Conservation (phyloP, 2,113 vertebrate species). For the Phocoena sinus region DNA sequence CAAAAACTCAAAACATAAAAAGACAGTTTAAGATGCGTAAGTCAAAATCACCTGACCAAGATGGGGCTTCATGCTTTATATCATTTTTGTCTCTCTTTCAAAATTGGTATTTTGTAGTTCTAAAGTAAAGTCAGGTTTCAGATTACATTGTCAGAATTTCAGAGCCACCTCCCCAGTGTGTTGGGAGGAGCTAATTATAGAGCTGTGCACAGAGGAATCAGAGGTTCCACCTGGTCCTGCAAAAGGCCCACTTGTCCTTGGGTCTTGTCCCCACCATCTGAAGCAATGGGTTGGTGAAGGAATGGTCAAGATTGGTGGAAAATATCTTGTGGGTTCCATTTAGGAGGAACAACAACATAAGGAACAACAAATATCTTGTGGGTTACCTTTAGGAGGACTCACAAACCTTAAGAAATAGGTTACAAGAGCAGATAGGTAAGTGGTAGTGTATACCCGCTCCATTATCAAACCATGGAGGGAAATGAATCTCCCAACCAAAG, state of each 20-base stretch:
- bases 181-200: not conserved
- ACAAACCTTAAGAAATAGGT: not conserved
- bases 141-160: not conserved
- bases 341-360: not conserved
- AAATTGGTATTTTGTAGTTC: not conserved
- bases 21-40: not conserved
- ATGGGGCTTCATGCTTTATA: not conserved
- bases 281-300: not conserved
- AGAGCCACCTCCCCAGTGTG: not conserved
- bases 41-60: not conserved
- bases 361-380: not conserved
- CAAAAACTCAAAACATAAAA: not conserved
- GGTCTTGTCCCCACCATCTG: not conserved
- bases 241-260: not conserved
- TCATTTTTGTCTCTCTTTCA: not conserved
- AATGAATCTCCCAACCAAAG: not conserved
- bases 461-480: not conserved
- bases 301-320: not conserved
- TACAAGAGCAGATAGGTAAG: not conserved
- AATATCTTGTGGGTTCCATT: not conserved
- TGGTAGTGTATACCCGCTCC: fast-evolving
- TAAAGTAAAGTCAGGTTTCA: not conserved
- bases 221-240: not conserved
- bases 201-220: not conserved
- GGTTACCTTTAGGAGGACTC: not conserved